Evolutionary conservation across 2,888 invertebrate species (phyloP).

Genomic region (Chalcis sispes): DNA sequence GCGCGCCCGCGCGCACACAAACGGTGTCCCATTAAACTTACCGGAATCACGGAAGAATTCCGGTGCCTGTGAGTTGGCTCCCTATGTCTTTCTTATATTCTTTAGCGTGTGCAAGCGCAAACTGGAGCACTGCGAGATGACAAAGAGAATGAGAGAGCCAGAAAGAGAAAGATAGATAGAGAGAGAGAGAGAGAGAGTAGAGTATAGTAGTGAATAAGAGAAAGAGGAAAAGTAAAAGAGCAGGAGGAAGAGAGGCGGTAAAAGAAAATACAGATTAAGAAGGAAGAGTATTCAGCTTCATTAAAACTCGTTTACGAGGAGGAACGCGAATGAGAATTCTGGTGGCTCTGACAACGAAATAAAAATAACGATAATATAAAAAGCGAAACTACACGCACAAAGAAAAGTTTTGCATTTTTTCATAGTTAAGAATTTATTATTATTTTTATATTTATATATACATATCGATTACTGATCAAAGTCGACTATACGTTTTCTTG

Average conservation of each 20-base stretch:
- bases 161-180: background rate
- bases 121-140: conserved; percentile 12
- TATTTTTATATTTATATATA: too few relatives aligned
- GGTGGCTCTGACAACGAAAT: conserved; percentile 22
- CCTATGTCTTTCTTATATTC: conserved; percentile 45
- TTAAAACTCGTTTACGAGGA: conserved; percentile 30
- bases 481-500: too few relatives aligned
- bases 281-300: conserved; percentile 9
- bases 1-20: background rate
- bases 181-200: too few relatives aligned
- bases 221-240: background rate
- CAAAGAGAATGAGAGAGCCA: background rate
- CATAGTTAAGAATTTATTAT: too few relatives aligned
- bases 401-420: too few relatives aligned
- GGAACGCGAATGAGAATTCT: conserved; percentile 41
- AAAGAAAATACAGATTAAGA: background rate
- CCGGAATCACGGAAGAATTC: conserved; percentile 33
- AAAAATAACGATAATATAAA: too few relatives aligned
- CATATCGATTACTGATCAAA: too few relatives aligned
- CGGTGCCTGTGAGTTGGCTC: background rate
- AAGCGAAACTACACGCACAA: too few relatives aligned
- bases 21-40: conserved; percentile 33
- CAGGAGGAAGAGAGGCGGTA: too few relatives aligned
- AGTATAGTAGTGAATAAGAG: too few relatives aligned
- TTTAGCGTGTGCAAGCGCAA: conserved; percentile 25